Base-by-base conservation (phyloP, 2,888 invertebrate species). In the Drosophila neotestacea region DNA sequence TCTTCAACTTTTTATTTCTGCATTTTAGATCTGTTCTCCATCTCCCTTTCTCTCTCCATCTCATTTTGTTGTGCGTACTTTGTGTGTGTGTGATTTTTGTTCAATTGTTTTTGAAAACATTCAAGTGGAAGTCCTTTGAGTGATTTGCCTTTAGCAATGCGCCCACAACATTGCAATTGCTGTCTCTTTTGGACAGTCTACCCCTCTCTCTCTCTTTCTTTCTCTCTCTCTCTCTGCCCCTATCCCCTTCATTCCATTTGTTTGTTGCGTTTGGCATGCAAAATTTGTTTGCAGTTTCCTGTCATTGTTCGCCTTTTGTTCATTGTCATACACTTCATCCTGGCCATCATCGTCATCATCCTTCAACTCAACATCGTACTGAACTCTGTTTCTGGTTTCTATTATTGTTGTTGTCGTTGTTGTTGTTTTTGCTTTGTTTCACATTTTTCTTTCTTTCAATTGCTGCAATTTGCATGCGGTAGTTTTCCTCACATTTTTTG, bases 71-170 rank as follows among this genome's bases (percentile, higher is more conserved):
- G 28, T 48, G 52, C 44, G 27, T 47, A 16, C 1, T 16, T 16
- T 16, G 16, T 16, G 16, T 16, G 16, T 16, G 16, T 16, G 16
- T 16, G 16, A 16, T 16, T 16, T 16, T 38, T 28, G 27, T 28
- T 48, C 55, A 71, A 71, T 78, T 77, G 79, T 80, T 70, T 66
- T 56, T 27, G 51, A 81, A 72, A 81, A 83, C 85, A 85, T 77
- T 84, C 77, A 79, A 84, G 88, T 84, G 83, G 83, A 88, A 88
- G 80, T 88, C 88, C 83, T 81, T 79, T 79, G 75, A 81, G 58
- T 66, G 81, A 54, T 67, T 48, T 64, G 63, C 50, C 64, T 62
- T 56, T 48, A 44, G 32, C 34, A 55, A 55, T 44, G 55, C 55
- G 34, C 55, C 58, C 47, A 47, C 46, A 46, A 58, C 38, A 30